Evolutionary conservation across 2,888 invertebrate species (phyloP).

Genomic region (Tachina grossa): DNA sequence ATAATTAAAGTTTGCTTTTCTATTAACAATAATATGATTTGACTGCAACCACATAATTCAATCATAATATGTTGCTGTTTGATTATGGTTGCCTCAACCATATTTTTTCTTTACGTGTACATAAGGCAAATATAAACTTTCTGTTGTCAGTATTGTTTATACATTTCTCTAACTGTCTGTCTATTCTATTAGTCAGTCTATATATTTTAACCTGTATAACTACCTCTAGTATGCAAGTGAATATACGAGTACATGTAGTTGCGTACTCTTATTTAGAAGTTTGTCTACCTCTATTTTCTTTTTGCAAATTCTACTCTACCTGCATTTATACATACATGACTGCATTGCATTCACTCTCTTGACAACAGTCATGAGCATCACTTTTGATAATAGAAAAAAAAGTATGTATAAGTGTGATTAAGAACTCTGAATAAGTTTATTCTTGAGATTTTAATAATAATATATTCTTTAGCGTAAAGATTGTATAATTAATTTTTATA

Average conservation of each 20-base stretch:
- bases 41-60: too few relatives aligned
- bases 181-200: conserved; percentile 51
- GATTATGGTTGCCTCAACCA: too few relatives aligned
- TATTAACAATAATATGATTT: too few relatives aligned
- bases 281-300: conserved; percentile 47
- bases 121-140: conserved; percentile 53
- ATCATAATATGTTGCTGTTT: too few relatives aligned
- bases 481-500: too few relatives aligned
- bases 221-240: not conserved
- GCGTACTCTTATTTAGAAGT: conserved; percentile 25
- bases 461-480: too few relatives aligned
- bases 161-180: conserved; percentile 26
- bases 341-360: conserved; percentile 65
- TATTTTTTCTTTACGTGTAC: too few relatives aligned
- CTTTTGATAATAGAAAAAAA: conserved; percentile 42
- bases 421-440: not conserved
- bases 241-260: not conserved
- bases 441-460: not conserved
- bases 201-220: not conserved
- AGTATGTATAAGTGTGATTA: not conserved
- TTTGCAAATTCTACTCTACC: conserved; percentile 48
- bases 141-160: conserved; percentile 35
- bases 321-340: conserved; percentile 59
- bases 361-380: conserved; percentile 61
- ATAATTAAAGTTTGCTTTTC: too few relatives aligned